Percentiles rank a stretch among this genome's conserved stretches.
Evolutionary conservation across 2,113 vertebrate genomes (phyloP).

Genomic region (Mesocricetus auratus): DNA sequence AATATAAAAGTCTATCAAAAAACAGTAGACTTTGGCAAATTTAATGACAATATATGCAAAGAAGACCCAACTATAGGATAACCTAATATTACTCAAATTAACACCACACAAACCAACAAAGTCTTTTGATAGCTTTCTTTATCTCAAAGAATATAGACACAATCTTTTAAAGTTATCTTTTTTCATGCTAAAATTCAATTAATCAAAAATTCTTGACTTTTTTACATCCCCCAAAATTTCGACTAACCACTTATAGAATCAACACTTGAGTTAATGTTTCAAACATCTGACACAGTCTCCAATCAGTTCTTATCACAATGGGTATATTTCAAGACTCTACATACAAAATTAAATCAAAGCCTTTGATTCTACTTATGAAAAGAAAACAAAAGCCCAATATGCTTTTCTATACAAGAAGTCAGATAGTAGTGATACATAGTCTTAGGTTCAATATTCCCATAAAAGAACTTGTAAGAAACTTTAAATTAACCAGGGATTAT

Average conservation of each 20-base stretch:
- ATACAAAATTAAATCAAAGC: not conserved
- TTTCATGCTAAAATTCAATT: not conserved
- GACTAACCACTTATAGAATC: not conserved
- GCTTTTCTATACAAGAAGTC: not conserved
- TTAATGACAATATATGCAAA: not conserved
- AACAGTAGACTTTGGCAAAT: not conserved
- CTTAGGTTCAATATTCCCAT: not conserved
- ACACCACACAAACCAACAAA: not conserved
- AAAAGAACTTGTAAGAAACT: not conserved
- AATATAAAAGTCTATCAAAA: not conserved
- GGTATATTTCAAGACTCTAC: not conserved
- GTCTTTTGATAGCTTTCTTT: not conserved
- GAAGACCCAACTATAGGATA: not conserved
- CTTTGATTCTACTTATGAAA: not conserved
- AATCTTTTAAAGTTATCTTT: not conserved
- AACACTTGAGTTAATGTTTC: not conserved
- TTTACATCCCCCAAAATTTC: not conserved
- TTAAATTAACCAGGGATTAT: not conserved
- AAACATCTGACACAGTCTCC: not conserved
- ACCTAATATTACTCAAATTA: not conserved
- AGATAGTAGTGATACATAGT: not conserved
- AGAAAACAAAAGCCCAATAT: not conserved
- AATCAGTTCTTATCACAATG: not conserved
- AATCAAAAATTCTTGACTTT: not conserved
- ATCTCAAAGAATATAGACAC: not conserved